Evolutionary conservation across 92 coral and sea anemone species (phyloP).

Genomic region (Bergia sp.): DNA sequence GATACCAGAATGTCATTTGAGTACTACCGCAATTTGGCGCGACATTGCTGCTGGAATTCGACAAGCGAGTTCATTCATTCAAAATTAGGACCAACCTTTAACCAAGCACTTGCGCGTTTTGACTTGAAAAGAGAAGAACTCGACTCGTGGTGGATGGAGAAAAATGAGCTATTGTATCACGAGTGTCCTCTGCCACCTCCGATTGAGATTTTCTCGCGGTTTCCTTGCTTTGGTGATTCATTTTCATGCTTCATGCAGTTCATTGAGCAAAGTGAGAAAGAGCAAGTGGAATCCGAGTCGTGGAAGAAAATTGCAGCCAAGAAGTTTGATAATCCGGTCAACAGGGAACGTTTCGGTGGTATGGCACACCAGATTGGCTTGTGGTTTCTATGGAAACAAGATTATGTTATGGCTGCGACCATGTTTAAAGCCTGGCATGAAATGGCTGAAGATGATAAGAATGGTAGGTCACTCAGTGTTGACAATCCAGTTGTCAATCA

Average conservation of each 20-base stretch:
- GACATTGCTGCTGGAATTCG: constrained; percentile 19
- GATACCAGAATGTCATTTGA: constrained; percentile 47
- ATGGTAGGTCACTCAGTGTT: not conserved
- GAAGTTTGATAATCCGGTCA: constrained; percentile 9
- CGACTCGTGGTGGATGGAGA: constrained; percentile 43
- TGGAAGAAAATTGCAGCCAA: constrained; percentile 1
- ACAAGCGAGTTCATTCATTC: constrained; percentile 43
- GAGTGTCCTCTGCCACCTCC: not conserved
- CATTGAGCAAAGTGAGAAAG: constrained; percentile 2
- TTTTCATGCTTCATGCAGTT: not conserved
- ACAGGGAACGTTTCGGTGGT: constrained; percentile 3
- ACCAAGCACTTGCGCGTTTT: constrained; percentile 35
- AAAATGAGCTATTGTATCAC: not conserved
- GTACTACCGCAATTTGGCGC: constrained; percentile 43
- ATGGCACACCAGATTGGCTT: not conserved
- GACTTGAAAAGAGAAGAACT: constrained; percentile 28
- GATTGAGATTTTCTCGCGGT: not conserved
- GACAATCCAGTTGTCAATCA: not conserved
- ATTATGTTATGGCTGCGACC: constrained; percentile 5
- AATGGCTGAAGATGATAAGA: not conserved
- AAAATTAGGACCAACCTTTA: constrained; percentile 21
- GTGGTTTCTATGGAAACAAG: constrained; percentile 11
- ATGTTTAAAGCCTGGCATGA: constrained; percentile 30
- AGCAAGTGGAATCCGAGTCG: constrained; percentile 27
- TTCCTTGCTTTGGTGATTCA: not conserved